phyloP scores from a whole-genome alignment of 2,113 vertebrate species.

The Xyliphius kryptos region DNA sequence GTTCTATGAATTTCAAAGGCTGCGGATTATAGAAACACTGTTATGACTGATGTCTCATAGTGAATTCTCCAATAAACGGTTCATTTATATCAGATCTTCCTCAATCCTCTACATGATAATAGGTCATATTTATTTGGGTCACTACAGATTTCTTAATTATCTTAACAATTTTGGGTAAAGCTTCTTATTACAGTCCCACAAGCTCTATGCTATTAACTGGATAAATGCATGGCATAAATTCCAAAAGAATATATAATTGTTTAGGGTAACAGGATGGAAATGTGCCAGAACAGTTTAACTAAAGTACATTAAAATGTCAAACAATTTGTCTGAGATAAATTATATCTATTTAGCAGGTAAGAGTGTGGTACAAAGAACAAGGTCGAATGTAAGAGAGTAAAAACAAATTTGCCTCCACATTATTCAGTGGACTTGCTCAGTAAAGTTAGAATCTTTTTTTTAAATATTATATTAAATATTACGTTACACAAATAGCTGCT shows the following conservation, averaged over 20 bases:
- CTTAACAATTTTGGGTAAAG: not conserved
- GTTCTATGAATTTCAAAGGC: constrained; percentile 21
- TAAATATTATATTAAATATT: too few relatives aligned
- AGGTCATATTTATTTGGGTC: not conserved
- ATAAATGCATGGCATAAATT: not conserved
- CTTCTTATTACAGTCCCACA: not conserved
- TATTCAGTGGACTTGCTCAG: not conserved
- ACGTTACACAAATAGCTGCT: too few relatives aligned
- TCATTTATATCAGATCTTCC: not conserved
- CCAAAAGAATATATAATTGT: not conserved
- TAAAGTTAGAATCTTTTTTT: not conserved
- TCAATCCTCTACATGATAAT: not conserved
- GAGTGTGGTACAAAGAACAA: not conserved
- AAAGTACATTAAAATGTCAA: not conserved
- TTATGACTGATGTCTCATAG: not conserved
- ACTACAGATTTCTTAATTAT: not conserved
- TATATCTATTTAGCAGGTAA: not conserved
- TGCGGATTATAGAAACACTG: too few relatives aligned
- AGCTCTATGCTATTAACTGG: not conserved
- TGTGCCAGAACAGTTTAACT: not conserved
- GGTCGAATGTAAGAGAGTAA: not conserved
- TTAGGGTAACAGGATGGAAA: not conserved
- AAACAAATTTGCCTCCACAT: not conserved
- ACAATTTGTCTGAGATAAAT: not conserved
- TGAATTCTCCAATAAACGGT: not conserved